Conservation (phyloP, 2,113 vertebrate species). For the Mirza zaza region DNA sequence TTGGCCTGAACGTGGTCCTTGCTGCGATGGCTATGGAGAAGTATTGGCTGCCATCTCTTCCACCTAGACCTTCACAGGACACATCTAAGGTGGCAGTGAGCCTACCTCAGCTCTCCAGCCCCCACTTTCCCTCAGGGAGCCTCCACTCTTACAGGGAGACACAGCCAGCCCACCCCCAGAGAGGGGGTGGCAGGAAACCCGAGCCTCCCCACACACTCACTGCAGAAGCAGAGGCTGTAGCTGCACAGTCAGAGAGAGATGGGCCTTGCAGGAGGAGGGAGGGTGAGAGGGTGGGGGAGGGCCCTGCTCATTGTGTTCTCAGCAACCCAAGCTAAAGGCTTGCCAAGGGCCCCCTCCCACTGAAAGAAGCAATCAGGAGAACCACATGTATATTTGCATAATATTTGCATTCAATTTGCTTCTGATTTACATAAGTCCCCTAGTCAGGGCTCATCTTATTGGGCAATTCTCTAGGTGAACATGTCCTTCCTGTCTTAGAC, state of each 20-base stretch:
- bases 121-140: neutral
- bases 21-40: neutral
- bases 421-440: conserved; percentile 73
- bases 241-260: neutral
- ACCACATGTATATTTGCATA: conserved; percentile 72
- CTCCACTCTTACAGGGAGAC: neutral
- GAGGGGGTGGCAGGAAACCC: neutral
- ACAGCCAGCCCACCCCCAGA: neutral
- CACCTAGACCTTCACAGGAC: neutral
- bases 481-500: neutral
- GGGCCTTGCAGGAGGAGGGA: neutral
- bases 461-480: conserved; percentile 12
- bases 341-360: conserved; percentile 12
- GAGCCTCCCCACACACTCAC: neutral
- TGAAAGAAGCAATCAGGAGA: conserved; percentile 69
- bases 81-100: neutral
- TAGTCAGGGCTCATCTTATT: conserved; percentile 4
- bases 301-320: neutral
- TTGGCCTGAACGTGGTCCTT: neutral
- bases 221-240: neutral
- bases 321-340: conserved; percentile 53
- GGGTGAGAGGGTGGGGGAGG: neutral
- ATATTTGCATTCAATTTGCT: conserved; percentile 75
- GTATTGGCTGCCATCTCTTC: neutral
- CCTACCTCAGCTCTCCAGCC: neutral